These are phyloP conservation scores for Tetranychus piercei DNA, from an alignment of 2,888 invertebrate genomes.

Conservation along the genomic window DNA sequence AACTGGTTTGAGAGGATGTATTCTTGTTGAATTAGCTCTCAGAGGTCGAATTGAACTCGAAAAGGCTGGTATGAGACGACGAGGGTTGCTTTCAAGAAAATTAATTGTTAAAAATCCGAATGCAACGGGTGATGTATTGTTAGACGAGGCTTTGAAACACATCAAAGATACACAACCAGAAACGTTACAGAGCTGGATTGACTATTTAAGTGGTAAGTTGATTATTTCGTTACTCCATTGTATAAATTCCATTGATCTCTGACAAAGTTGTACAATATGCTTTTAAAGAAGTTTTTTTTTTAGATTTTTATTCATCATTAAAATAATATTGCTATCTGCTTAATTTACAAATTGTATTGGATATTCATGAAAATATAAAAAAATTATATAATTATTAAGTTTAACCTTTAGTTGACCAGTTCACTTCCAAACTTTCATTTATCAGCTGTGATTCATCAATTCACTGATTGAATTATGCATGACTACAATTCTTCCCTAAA, in stretches of 20 bases:
- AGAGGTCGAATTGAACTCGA: conserved; percentile 88
- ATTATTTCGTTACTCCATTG: neutral
- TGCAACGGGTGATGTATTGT: conserved; percentile 86
- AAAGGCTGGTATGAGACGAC: conserved; percentile 83
- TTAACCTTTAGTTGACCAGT: neutral
- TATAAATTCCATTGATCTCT: neutral
- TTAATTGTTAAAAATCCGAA: conserved; percentile 57
- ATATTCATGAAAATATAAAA: neutral
- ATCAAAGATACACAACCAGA: conserved; percentile 97
- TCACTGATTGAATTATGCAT: too few relatives aligned
- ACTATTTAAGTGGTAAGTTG: conserved; percentile 78
- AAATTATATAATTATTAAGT: too few relatives aligned
- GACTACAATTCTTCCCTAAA: too few relatives aligned
- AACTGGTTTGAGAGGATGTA: conserved; percentile 91
- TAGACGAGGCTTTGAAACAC: conserved; percentile 75
- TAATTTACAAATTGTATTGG: neutral
- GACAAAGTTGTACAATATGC: neutral
- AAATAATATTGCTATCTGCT: neutral
- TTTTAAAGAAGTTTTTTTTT: too few relatives aligned
- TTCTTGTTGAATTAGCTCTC: conserved; percentile 85
- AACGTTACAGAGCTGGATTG: conserved; percentile 96
- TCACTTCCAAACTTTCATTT: conserved; percentile 1
- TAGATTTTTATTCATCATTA: neutral
- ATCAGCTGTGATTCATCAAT: neutral
- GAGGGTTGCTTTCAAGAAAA: conserved; percentile 49